Conservation (phyloP, 2,888 invertebrate genomes). For the Dimorphilus gyrociliatus region DNA sequence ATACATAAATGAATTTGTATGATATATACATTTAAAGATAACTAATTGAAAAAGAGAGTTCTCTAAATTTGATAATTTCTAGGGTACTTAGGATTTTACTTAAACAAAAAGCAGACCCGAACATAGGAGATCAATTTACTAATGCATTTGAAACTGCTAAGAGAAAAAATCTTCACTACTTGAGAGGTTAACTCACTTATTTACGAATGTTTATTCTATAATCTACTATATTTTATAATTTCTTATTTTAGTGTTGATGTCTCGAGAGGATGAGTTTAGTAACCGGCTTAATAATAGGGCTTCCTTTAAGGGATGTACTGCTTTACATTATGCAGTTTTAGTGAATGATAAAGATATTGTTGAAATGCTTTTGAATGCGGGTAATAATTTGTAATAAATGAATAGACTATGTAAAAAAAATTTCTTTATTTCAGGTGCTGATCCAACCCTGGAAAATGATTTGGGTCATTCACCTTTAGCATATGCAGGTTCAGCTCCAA, state of each 20-base stretch:
- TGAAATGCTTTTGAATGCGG: constrained; percentile 50
- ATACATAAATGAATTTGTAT: too few relatives aligned
- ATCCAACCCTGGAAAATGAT: constrained; percentile 52
- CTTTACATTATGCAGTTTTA: constrained; percentile 71
- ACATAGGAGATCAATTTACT: constrained; percentile 57
- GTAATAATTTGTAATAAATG: constrained; percentile 28
- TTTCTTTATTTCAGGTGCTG: constrained; percentile 28
- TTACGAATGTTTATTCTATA: too few relatives aligned
- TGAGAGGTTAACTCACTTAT: too few relatives aligned
- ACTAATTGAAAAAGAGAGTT: neutral
- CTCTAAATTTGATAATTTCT: constrained; percentile 8
- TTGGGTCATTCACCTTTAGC: constrained; percentile 57
- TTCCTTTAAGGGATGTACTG: constrained; percentile 66
- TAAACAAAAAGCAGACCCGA: constrained; percentile 60
- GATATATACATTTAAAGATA: neutral
- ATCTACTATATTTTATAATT: too few relatives aligned
- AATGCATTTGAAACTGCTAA: constrained; percentile 51
- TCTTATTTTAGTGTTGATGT: constrained; percentile 32
- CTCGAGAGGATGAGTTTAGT: constrained; percentile 67
- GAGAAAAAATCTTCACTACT: constrained; percentile 51
- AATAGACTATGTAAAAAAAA: constrained; percentile 1
- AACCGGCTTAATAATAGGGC: constrained; percentile 47
- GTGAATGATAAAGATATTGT: constrained; percentile 51
- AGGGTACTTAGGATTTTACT: constrained; percentile 32
- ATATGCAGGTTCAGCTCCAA: constrained; percentile 51